These are phyloP conservation scores for Sebastes oblongus DNA, from an alignment of 2,797 vertebrate species.

Conservation along the genomic window DNA sequence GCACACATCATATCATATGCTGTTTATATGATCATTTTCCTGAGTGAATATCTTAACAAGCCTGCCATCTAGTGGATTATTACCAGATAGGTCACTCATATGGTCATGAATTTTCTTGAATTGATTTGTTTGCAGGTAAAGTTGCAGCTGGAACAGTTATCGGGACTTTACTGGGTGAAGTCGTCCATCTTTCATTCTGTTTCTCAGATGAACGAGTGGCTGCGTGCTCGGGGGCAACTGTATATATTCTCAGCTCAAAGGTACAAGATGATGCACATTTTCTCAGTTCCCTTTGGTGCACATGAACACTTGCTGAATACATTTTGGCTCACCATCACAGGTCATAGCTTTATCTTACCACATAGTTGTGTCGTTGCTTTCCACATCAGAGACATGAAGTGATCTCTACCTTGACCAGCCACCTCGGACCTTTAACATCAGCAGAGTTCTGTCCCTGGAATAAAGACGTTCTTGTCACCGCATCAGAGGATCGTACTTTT, in stretches of 20 bases:
- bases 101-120: background rate
- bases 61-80: conserved; percentile 37
- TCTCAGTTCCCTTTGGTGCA: background rate
- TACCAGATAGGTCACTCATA: background rate
- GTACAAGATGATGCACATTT: conserved; percentile 48
- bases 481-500: conserved; percentile 92
- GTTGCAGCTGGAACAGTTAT: conserved; percentile 77
- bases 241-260: conserved; percentile 75
- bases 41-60: conserved; percentile 18
- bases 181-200: conserved; percentile 78
- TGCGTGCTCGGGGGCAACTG: conserved; percentile 70
- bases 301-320: background rate
- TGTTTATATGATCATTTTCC: background rate
- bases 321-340: background rate
- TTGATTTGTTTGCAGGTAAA: conserved; percentile 69
- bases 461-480: conserved; percentile 81
- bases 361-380: background rate
- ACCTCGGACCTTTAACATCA: conserved; percentile 85
- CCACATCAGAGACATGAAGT: conserved; percentile 64
- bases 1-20: too few species aligned
- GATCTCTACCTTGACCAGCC: conserved; percentile 79
- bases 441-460: conserved; percentile 89
- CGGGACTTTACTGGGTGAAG: conserved; percentile 73
- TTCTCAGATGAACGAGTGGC: conserved; percentile 72
- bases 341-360: background rate